phyloP scores from a whole-genome alignment of 2,113 vertebrate genomes.

The Tetrax tetrax region DNA sequence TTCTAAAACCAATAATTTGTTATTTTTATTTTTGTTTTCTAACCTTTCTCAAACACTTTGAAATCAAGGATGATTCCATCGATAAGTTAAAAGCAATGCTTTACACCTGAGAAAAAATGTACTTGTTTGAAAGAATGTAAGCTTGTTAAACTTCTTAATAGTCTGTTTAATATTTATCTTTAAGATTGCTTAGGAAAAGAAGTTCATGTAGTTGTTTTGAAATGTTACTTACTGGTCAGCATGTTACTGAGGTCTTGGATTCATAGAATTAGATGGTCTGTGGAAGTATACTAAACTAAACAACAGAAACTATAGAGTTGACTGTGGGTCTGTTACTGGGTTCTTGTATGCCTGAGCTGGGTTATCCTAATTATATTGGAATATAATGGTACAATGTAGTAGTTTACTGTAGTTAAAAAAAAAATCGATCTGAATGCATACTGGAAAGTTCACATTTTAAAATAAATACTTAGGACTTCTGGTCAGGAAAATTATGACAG shows the following conservation, averaged over 20 bases:
- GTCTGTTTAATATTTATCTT: background rate
- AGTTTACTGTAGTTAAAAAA: background rate
- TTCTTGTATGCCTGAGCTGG: background rate
- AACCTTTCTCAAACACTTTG: background rate
- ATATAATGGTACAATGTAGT: background rate
- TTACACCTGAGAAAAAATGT: background rate
- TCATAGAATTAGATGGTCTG: slow-evolving; percentile 16
- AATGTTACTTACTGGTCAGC: background rate
- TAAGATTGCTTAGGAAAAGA: background rate
- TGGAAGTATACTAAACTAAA: background rate
- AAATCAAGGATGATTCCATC: background rate
- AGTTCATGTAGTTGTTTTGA: background rate
- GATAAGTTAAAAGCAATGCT: background rate
- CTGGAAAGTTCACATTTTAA: background rate
- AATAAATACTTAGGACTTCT: background rate
- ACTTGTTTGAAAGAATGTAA: background rate
- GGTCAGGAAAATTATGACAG: background rate
- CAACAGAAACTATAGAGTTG: background rate
- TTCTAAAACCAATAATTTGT: background rate
- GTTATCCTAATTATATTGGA: background rate
- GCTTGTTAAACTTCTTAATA: background rate
- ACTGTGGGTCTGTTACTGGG: background rate
- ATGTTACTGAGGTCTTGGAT: background rate
- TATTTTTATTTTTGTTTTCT: background rate
- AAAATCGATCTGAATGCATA: background rate